Evolutionary conservation across 2,797 vertebrate species (phyloP), one percentile per base, ranked within the genome.

Genomic region (Sebastes reedi): DNA sequence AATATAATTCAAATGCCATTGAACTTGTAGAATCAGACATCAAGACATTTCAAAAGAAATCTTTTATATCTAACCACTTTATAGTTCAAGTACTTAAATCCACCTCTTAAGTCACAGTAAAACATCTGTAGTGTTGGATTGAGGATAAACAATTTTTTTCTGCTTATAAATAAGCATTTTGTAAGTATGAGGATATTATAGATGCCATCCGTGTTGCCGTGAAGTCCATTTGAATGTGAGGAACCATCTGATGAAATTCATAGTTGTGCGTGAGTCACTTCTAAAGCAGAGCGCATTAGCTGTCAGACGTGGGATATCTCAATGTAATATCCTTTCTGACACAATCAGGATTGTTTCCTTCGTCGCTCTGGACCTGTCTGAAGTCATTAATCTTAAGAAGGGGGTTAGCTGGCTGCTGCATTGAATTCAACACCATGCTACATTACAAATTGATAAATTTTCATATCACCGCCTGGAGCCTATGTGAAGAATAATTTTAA

Each of bases 321-420:
- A 93, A 94, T 93, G 93, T 92, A 95, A 95, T 96, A 95, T 95
- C 92, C 92, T 92, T 88, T 89, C 89, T 96, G 95, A 96, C 95
- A 95, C 92, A 89, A 91, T 94, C 91, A 88, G 90, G 93, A 95
- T 95, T 95, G 95, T 95, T 95, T 96, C 95, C 90, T 88, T 93
- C 93, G 81, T 95, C 79, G 89, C 93, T 93, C 90, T 75, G 80
- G 91, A 94, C 94, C 91, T 95, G 95, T 95, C 95, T 95, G 77
- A 92, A 95, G 92, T 93, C 93, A 95, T 96, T 96, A 93, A 94
- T 96, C 93, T 94, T 91, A 74, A 79, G 84, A 85, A 88, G 76
- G 86, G 85, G 89, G 86, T 88, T 91, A 83, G 91, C 88, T 82
- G 83, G 77, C 88, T 92, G 90, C 89, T 82, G 83, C 83, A 85